phyloP scores from a whole-genome alignment of 2,797 vertebrate genomes.

The Simalia tracyae region DNA sequence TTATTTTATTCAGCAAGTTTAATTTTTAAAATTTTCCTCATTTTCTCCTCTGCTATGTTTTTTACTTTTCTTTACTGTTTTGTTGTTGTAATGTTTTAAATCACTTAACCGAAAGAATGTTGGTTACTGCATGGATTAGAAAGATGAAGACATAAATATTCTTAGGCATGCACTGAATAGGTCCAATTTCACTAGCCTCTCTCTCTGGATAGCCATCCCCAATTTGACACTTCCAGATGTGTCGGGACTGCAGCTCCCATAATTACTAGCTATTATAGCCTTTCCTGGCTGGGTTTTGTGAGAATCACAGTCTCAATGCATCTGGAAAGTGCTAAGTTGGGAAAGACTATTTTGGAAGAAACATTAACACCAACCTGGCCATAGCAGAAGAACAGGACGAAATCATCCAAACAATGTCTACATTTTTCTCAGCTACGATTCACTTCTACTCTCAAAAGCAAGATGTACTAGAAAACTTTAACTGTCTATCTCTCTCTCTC shows the following conservation, averaged over 20 bases:
- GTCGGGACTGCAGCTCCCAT: background rate
- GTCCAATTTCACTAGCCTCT: background rate
- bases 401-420: background rate
- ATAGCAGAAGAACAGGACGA: background rate
- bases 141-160: background rate
- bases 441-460: background rate
- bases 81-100: background rate
- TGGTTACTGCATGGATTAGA: background rate
- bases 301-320: background rate
- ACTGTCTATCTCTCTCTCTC: background rate
- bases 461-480: background rate
- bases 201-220: background rate
- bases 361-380: background rate
- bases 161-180: background rate
- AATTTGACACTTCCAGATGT: background rate
- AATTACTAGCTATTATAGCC: background rate
- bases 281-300: background rate
- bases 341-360: background rate
- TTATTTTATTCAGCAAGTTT: background rate
- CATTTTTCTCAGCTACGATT: background rate
- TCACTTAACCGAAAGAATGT: background rate
- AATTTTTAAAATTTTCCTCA: background rate
- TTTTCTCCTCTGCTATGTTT: background rate
- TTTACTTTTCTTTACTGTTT: background rate
- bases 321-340: background rate